Evolutionary conservation across 2,113 vertebrate species (phyloP).

Genomic region (Lathamus discolor): DNA sequence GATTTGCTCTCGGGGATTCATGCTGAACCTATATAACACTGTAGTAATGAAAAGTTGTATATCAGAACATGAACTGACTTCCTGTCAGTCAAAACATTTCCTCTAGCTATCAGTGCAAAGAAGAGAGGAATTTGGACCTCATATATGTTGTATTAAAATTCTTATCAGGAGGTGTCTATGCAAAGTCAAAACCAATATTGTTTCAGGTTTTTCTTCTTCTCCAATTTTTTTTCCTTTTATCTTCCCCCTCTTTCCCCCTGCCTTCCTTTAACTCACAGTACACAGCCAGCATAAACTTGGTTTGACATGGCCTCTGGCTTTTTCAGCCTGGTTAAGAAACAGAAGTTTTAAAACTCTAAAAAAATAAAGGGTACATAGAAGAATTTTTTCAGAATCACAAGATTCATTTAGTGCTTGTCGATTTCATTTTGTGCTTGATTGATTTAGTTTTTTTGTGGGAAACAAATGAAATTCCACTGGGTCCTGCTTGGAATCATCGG

Average conservation of each 20-base stretch:
- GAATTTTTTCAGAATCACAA: neutral
- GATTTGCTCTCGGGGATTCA: slow-evolving; percentile 25
- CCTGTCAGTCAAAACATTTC: slow-evolving; percentile 2
- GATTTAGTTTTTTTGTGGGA: neutral
- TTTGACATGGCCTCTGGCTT: neutral
- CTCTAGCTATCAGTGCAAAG: slow-evolving; percentile 23
- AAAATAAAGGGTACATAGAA: accelerated
- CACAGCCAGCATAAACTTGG: neutral
- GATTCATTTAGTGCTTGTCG: neutral
- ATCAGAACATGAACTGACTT: neutral
- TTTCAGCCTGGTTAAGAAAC: neutral
- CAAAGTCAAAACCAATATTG: slow-evolving; percentile 19
- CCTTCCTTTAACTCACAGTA: neutral
- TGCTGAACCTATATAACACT: slow-evolving; percentile 20
- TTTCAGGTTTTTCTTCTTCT: neutral
- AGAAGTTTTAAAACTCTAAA: neutral
- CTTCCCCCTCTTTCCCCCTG: accelerated
- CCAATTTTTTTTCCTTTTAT: accelerated
- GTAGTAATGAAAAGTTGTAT: slow-evolving; percentile 33
- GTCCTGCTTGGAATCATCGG: accelerated
- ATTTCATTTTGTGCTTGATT: neutral
- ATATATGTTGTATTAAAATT: slow-evolving; percentile 40
- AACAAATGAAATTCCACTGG: neutral
- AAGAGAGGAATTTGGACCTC: slow-evolving; percentile 27
- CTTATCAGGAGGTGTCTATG: neutral